A percentile compares a stretch with the other conserved stretches of the same genome.
phyloP scores from a whole-genome alignment of 2,888 invertebrate genomes.

The Leptopilina drosophilae region DNA sequence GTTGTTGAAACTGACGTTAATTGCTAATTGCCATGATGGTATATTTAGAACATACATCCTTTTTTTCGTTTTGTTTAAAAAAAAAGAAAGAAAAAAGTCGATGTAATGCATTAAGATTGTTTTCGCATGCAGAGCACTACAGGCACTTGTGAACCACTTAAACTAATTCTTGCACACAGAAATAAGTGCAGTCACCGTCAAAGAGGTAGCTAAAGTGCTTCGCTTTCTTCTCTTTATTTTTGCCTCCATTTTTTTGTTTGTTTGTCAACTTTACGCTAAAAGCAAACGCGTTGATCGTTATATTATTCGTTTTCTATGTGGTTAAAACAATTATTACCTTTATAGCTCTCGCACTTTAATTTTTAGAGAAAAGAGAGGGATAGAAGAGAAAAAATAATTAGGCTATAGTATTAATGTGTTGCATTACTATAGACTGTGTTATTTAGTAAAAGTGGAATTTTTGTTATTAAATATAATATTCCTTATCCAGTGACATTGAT shows the following conservation, averaged over 20 bases:
- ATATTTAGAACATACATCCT: not conserved
- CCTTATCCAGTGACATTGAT: no score
- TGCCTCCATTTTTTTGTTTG: not conserved
- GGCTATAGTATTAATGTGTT: no score
- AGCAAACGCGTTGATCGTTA: not conserved
- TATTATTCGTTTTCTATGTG: not conserved
- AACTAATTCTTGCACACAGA: constrained; percentile 24
- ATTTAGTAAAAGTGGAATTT: no score
- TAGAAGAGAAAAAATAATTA: no score
- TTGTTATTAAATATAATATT: no score
- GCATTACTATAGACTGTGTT: no score
- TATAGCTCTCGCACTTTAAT: no score
- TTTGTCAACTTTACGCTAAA: not conserved
- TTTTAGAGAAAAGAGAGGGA: no score
- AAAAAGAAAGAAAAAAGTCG: not conserved
- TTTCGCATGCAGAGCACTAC: constrained; percentile 12
- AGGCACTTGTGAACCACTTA: constrained; percentile 7
- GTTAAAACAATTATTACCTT: not conserved
- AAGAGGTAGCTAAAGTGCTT: constrained; percentile 26
- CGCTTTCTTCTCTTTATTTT: not conserved
- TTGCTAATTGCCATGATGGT: constrained; percentile 8
- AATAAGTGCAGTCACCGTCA: constrained; percentile 32
- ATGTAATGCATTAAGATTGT: constrained; percentile 27
- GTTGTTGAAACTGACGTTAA: not conserved
- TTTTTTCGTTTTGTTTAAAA: not conserved